These are phyloP conservation scores for Anoura caudifer DNA, from an alignment of 2,113 vertebrate species.

Conservation along the genomic window DNA sequence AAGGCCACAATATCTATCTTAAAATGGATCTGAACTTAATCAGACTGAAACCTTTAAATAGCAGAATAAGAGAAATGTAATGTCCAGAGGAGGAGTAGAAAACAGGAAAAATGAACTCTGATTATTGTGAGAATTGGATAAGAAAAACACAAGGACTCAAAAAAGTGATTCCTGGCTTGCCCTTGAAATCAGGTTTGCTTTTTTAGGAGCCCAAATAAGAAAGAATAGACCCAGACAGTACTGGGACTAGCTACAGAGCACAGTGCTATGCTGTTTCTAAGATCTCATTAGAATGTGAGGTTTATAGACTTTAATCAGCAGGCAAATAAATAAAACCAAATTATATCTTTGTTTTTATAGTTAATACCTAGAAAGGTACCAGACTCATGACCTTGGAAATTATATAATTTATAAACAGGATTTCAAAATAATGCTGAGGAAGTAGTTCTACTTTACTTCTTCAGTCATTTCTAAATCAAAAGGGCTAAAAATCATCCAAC, in stretches of 20 bases:
- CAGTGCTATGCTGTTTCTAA: neutral
- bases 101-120: neutral
- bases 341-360: slow-evolving; percentile 3
- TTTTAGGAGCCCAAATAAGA: neutral
- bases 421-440: slow-evolving; percentile 7
- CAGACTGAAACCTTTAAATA: neutral
- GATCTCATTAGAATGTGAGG: neutral
- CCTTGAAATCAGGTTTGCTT: neutral
- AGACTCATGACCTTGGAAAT: neutral
- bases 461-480: neutral
- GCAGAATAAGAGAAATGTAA: neutral
- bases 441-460: neutral
- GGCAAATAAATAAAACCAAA: slow-evolving; percentile 27
- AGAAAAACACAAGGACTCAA: neutral
- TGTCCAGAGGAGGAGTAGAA: neutral
- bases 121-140: neutral
- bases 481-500: neutral
- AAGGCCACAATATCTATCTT: neutral
- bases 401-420: neutral
- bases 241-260: neutral
- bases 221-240: neutral
- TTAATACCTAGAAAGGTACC: neutral
- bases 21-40: slow-evolving; percentile 29
- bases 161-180: neutral
- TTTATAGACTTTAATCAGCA: slow-evolving; percentile 17